phyloP scores from a whole-genome alignment of 2,797 vertebrate genomes.

The Melopsittacus undulatus region DNA sequence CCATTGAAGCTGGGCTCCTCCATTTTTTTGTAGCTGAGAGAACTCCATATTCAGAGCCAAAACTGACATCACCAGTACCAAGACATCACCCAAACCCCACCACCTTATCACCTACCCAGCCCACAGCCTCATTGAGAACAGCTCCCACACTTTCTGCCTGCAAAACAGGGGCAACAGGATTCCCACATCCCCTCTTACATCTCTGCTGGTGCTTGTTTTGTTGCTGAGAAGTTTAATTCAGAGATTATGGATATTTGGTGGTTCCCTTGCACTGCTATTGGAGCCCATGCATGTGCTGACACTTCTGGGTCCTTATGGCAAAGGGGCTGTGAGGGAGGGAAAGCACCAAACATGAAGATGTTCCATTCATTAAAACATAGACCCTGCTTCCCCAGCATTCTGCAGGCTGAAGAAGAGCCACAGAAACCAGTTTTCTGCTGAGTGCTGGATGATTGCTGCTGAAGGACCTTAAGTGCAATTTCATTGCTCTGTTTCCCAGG shows the following conservation, averaged over 20 bases:
- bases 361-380: accelerated
- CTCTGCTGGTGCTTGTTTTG: not conserved
- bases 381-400: accelerated
- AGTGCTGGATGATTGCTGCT: not conserved
- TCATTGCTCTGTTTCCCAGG: not conserved
- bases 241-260: not conserved
- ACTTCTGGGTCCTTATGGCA: accelerated
- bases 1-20: not conserved
- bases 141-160: accelerated
- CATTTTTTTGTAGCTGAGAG: not conserved
- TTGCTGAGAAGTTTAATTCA: not conserved
- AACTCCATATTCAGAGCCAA: not conserved
- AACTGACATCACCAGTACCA: not conserved
- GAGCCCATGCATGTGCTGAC: accelerated
- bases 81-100: not conserved
- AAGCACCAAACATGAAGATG: not conserved
- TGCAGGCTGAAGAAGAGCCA: not conserved
- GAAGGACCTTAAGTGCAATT: not conserved
- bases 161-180: not conserved
- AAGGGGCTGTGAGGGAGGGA: not conserved
- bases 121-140: accelerated
- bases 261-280: accelerated
- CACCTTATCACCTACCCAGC: not conserved
- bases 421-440: accelerated
- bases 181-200: accelerated